Evolutionary conservation across 2,113 vertebrate species (phyloP).

Genomic region (Atherinomorus stipes): DNA sequence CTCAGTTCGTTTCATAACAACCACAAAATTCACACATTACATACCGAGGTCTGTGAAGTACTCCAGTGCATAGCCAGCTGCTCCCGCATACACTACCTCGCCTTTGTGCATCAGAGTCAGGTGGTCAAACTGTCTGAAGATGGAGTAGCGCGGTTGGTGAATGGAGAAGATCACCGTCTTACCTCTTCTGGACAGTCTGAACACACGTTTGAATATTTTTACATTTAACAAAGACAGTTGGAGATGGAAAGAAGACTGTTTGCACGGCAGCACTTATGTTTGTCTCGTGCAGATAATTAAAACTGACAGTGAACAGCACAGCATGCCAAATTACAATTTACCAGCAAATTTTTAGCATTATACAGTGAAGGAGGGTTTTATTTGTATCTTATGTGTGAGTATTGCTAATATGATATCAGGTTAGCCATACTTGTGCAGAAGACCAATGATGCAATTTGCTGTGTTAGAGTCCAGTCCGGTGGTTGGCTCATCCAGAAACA

Average conservation of each 20-base stretch:
- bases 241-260: not conserved
- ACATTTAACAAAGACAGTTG: not conserved
- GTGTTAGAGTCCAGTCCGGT: slow-evolving; percentile 87
- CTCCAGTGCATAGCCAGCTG: slow-evolving; percentile 56
- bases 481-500: slow-evolving; percentile 87
- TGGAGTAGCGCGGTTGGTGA: slow-evolving; percentile 86
- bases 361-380: too few relatives aligned
- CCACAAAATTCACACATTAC: not conserved
- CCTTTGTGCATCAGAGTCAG: slow-evolving; percentile 85
- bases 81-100: slow-evolving; percentile 81
- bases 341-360: not conserved
- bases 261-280: not conserved
- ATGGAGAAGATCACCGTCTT: slow-evolving; percentile 88
- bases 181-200: slow-evolving; percentile 80
- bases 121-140: slow-evolving; percentile 84
- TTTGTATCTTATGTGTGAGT: not conserved
- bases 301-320: not conserved
- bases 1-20: not conserved
- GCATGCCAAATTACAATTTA: not conserved
- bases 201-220: slow-evolving; percentile 16
- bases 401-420: not conserved
- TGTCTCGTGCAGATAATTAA: not conserved
- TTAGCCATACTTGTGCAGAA: slow-evolving; percentile 77
- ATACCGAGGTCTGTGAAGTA: slow-evolving; percentile 81
- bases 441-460: slow-evolving; percentile 82